Conservation (phyloP, 2,888 invertebrate genomes). For the Limenitis arthemis region DNA sequence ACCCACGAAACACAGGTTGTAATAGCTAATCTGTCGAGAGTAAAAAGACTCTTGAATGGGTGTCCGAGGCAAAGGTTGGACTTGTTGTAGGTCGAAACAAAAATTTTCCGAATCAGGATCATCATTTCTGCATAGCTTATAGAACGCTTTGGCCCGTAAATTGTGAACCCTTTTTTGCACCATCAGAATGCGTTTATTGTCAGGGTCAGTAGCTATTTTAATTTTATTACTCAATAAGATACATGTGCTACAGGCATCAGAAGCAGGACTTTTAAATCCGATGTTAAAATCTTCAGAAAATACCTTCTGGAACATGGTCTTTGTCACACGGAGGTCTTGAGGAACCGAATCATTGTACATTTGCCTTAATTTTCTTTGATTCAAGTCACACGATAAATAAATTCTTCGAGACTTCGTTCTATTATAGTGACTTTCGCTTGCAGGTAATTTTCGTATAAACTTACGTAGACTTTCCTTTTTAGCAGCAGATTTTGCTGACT, state of each 20-base stretch:
- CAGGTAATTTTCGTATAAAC: too few species aligned
- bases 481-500: conserved; percentile 20
- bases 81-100: conserved; percentile 31
- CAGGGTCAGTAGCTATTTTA: conserved; percentile 21
- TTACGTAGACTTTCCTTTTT: too few species aligned
- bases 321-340: conserved; percentile 15
- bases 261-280: conserved; percentile 30
- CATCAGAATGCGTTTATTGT: conserved; percentile 22
- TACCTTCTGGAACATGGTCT: conserved; percentile 22
- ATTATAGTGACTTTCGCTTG: too few species aligned
- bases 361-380: conserved; percentile 27
- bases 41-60: conserved; percentile 31
- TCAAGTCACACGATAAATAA: too few species aligned
- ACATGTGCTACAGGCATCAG: conserved; percentile 28
- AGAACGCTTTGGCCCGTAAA: conserved; percentile 25
- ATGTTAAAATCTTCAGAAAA: conserved; percentile 29
- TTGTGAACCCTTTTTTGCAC: conserved; percentile 24
- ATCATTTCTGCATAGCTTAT: conserved; percentile 19
- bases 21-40: conserved; percentile 26
- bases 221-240: conserved; percentile 21
- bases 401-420: too few species aligned
- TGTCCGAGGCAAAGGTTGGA: conserved; percentile 27
- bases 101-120: conserved; percentile 18
- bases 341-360: conserved; percentile 28
- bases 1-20: conserved; percentile 25